These are phyloP conservation scores for Mycetomoellerius zeteki DNA, from an alignment of 1,140 invertebrate species.

Conservation along the genomic window DNA sequence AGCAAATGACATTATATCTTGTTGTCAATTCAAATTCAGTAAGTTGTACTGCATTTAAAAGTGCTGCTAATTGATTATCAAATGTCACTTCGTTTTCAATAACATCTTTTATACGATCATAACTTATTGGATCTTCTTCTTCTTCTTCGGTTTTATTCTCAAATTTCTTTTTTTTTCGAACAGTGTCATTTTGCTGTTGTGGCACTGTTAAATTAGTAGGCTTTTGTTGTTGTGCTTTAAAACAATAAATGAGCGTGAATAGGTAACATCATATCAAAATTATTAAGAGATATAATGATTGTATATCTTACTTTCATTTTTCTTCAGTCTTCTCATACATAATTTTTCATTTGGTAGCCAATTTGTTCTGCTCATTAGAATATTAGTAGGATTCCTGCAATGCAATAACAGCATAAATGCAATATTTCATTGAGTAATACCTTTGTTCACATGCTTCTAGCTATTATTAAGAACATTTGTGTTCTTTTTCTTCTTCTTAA, in stretches of 20 bases:
- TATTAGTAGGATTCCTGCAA: conserved; percentile 73
- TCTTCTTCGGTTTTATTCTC: conserved; percentile 1
- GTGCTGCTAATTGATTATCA: conserved; percentile 84
- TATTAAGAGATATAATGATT: not conserved
- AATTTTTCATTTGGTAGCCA: conserved; percentile 73
- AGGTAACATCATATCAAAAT: not conserved
- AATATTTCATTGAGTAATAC: not conserved
- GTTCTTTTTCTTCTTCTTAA: not conserved
- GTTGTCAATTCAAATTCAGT: conserved; percentile 82
- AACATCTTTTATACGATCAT: conserved; percentile 74
- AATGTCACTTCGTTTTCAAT: conserved; percentile 82
- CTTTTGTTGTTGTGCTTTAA: not conserved
- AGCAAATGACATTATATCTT: conserved; percentile 78
- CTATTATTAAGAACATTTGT: conserved; percentile 12
- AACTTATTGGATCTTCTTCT: conserved; percentile 55
- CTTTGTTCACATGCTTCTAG: not conserved
- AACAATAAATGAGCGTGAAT: conserved; percentile 6
- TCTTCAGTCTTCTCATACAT: conserved; percentile 65
- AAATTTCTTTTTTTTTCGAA: not conserved
- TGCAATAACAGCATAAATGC: conserved; percentile 66
- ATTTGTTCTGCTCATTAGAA: conserved; percentile 73
- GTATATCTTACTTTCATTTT: conserved; percentile 37
- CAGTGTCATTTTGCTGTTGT: not conserved
- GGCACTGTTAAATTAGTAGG: not conserved
- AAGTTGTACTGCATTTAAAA: conserved; percentile 85